Evolutionary conservation across 1,140 invertebrate genomes (phyloP).

Genomic region (Drosophila repletoides): DNA sequence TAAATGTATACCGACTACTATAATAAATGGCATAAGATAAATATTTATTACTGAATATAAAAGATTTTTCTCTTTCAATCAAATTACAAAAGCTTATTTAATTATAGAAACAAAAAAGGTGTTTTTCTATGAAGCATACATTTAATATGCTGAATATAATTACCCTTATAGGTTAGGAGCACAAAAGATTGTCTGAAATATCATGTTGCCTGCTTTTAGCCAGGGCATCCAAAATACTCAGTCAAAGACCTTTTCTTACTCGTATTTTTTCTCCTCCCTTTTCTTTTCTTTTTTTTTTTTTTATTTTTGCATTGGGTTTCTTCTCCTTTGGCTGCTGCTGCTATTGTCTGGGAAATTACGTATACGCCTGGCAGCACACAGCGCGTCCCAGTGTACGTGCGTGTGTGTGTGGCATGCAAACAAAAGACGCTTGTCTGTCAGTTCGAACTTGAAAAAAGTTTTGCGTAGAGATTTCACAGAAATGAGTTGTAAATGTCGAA

Average conservation of each 20-base stretch:
- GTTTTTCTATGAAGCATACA: background rate
- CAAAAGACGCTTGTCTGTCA: constrained; percentile 74
- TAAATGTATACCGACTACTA: too few relatives aligned
- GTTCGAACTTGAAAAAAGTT: constrained; percentile 75
- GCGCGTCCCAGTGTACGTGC: constrained; percentile 29
- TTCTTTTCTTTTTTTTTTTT: constrained; percentile 32
- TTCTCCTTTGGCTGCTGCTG: constrained; percentile 32
- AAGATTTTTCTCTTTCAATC: too few relatives aligned
- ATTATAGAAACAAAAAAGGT: constrained; percentile 11
- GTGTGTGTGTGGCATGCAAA: constrained; percentile 60
- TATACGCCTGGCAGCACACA: constrained; percentile 72
- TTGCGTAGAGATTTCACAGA: constrained; percentile 68
- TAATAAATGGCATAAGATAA: too few relatives aligned
- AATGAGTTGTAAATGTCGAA: constrained; percentile 80
- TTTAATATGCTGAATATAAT: constrained; percentile 18
- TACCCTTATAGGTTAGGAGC: constrained; percentile 11
- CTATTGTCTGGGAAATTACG: constrained; percentile 76
- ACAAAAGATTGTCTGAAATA: constrained; percentile 21
- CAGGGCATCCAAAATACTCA: constrained; percentile 41
- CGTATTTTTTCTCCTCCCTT: constrained; percentile 40
- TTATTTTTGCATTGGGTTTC: constrained; percentile 44
- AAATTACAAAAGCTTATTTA: constrained; percentile 14
- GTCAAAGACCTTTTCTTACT: constrained; percentile 69
- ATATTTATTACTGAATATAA: too few relatives aligned
- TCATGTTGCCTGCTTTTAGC: constrained; percentile 4